phyloP scores from a whole-genome alignment of 2,888 invertebrate species.

The Hipparchia sbordonii region DNA sequence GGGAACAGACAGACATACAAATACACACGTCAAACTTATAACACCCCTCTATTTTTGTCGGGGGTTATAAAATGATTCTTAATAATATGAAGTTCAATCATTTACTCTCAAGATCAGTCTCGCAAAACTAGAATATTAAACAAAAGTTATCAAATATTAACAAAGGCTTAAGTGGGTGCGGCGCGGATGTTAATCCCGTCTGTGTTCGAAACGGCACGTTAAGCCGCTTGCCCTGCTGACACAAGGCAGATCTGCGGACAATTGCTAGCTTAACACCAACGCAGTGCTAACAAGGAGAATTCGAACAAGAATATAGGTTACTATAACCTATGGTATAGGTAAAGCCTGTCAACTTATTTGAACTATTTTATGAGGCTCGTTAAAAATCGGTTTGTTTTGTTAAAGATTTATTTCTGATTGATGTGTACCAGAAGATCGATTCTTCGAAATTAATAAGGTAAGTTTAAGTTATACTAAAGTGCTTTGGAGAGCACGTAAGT shows the following conservation, averaged over 20 bases:
- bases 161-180: background rate
- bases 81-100: background rate
- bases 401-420: too few relatives aligned
- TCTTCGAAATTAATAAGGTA: too few relatives aligned
- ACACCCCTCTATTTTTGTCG: too few relatives aligned
- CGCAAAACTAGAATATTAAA: background rate
- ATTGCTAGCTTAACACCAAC: conserved; percentile 2
- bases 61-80: background rate
- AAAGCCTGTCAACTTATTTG: too few relatives aligned
- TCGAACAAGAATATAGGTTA: background rate
- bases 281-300: background rate
- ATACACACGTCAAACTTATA: too few relatives aligned
- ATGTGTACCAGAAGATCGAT: too few relatives aligned
- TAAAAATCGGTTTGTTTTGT: too few relatives aligned
- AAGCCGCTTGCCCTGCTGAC: conserved; percentile 1
- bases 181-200: conserved; percentile 9
- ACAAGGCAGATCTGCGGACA: background rate
- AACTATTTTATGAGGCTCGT: too few relatives aligned
- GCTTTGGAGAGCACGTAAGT: too few relatives aligned
- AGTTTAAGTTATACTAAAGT: too few relatives aligned
- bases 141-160: conserved; percentile 2
- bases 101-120: background rate
- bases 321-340: background rate
- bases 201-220: conserved; percentile 10
- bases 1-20: too few relatives aligned